Base-by-base conservation (phyloP, 2,888 invertebrate genomes). In the Pegoplata infirma region DNA sequence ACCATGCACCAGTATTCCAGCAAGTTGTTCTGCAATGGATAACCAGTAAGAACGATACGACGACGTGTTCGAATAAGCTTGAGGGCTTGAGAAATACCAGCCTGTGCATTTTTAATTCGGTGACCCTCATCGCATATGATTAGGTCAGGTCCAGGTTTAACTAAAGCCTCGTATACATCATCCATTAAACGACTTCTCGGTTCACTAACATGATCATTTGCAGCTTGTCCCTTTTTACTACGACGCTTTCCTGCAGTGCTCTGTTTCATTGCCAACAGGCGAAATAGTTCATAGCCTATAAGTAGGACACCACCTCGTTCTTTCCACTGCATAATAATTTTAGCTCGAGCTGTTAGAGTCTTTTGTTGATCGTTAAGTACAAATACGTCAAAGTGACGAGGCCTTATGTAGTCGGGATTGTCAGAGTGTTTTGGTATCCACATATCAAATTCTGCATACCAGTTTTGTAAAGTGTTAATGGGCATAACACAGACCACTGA, bases 1-100 rank as follows among this genome's bases (percentile, higher is more conserved):
- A 98, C 98, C 98, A 98, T 98, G 87, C 98, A 98, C 98, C 98
- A 98, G 88, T 98, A 98, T 87, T 97, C 98, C 69, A 97, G 90
- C 16, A 99, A 91, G 89, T 99, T 99, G 89, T 99, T 99, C 90
- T 99, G 99, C 10, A 99, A 91, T 0, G 99, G 99, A 90, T 99
- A 99, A 3, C 99, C 99, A 2, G 99, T 99, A 25, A 99, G 91
- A 0, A 99, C 99, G 14, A 99, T 94, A 80, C 99, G 92, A 14
- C 99, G 93, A 86, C 97, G 96, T 0, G 99, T 98, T 83, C 95
- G 92, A 91, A 99, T 98, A 86, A 97, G 96, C 87, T 98, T 98
- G 46, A 99, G 91, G 0, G 98, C 97, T 87, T 96, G 94, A 0
- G 98, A 98, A 84, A 98, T 98, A 79, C 97, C 97, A 0, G 99